Base-by-base conservation (phyloP, 2,888 invertebrate species). In the Lysandra bellargus region DNA sequence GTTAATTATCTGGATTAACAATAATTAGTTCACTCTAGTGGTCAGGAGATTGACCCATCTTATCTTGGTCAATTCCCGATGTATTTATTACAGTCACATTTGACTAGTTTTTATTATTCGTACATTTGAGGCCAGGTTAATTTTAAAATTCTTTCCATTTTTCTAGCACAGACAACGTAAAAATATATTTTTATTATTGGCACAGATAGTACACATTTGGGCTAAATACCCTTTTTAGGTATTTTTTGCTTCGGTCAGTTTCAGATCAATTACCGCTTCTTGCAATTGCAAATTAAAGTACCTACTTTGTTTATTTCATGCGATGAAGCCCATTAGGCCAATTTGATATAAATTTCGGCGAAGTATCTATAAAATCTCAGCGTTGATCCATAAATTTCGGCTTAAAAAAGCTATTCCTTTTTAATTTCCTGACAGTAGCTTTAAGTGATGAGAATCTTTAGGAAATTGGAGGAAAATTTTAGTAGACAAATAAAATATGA, bases 381-480 rank as follows among this genome's bases (percentile, higher is more conserved):
- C 33, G 37, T 37, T 33, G 7, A 37, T 69, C 33, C 69, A 69
- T 69, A 69, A 69, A 69, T 17, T 69, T 69, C 69, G 33, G 69
- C 33, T 69, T 69, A 69, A 69, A 69, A 61, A 69, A 69, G 33
- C 33, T 14, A 69, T 69, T 69, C 33, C 33, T 76, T 53, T 74
- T 76, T 44, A 12, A 76, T 76, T 76, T 76, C 17, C 23, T 30
- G 49, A 49, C 23, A 4, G 23, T 23, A 23, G 12, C 14, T 33
- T 17, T 33, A 33, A 69, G 33, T 23, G 33, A 33, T 69, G 14
- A 69, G 64, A 23, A 23, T 69, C 69, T 69, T 69, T 5, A 37
- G 69, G 33, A 69, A 69, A 69, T 69, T 69, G 69, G 2, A 37
- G 4, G 14, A 37, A 37, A 69, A 37, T 69, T 33, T 69, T 9